Evolutionary conservation across 2,888 invertebrate species (phyloP), one percentile per base, ranked within the genome.

Genomic region (Drosophila mercatorum): DNA sequence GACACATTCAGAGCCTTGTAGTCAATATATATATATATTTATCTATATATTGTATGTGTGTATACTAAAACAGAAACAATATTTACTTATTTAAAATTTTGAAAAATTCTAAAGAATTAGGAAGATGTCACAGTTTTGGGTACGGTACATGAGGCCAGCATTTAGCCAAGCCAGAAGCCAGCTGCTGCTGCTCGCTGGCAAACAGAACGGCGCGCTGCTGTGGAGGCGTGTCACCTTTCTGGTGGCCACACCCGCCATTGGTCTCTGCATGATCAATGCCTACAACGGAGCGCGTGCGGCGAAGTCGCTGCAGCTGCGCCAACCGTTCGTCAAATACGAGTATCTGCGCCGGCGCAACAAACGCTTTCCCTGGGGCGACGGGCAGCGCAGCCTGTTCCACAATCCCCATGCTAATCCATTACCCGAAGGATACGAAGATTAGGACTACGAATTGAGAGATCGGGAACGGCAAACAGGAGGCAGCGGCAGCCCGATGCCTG

Each of bases 331-430:
- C 3, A 94, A 95, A 17, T 97, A 96, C 78, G 97, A 97, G 0
- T 95, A 96, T 92, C 75, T 98, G 92, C 94, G 96, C 34, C 92
- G 97, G 22, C 95, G 97, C 68, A 95, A 94, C 74, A 98, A 97
- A 95, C 94, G 96, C 71, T 98, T 97, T 94, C 98, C 97, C 59
- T 98, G 98, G 98, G 97, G 97, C 83, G 97, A 98, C 90, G 98
- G 98, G 72, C 95, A 96, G 91, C 95, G 95, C 89, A 94, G 95
- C 2, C 94, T 98, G 62, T 97, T 98, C 94, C 97, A 98, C 94
- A 97, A 97, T 93, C 95, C 96, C 46, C 94, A 95, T 78, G 91
- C 93, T 68, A 97, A 97, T 81, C 94, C 97, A 43, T 93, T 97
- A 52, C 96, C 97, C 52, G 94, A 94, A 58, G 97, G 97, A 68